A percentile compares a stretch with the other conserved stretches of the same genome.
These are phyloP conservation scores for Microhierax caerulescens DNA, from an alignment of 2,797 vertebrate genomes.

Conservation along the genomic window DNA sequence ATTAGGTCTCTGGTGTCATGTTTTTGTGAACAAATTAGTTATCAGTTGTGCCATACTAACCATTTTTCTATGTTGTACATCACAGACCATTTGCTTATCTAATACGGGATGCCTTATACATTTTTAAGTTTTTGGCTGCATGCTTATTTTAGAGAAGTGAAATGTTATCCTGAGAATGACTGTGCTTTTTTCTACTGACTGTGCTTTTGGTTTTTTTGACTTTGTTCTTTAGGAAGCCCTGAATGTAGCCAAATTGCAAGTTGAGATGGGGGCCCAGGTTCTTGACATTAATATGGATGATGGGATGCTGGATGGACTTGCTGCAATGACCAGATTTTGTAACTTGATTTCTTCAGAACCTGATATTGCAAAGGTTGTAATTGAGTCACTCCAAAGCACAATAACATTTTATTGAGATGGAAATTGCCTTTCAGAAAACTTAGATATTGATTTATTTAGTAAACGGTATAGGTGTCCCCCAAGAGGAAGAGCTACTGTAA, in stretches of 20 bases:
- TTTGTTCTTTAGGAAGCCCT: slow-evolving; percentile 84
- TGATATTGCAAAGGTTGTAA: slow-evolving; percentile 88
- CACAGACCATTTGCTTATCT: neutral
- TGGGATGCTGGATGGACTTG: slow-evolving; percentile 91
- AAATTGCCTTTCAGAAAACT: neutral
- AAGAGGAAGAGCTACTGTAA: neutral
- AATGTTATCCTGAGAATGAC: neutral
- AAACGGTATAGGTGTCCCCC: neutral
- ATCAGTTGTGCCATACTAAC: neutral
- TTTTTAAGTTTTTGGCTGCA: neutral
- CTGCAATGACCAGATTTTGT: slow-evolving; percentile 92
- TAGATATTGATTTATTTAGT: neutral
- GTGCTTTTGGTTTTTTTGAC: neutral
- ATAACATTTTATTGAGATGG: neutral
- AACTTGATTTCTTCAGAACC: slow-evolving; percentile 91
- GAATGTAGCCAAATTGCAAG: slow-evolving; percentile 89
- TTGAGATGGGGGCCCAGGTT: slow-evolving; percentile 96
- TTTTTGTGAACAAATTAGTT: neutral
- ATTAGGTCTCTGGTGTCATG: neutral
- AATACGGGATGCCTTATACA: neutral
- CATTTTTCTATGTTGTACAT: neutral
- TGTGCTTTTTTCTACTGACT: neutral
- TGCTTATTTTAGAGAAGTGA: neutral
- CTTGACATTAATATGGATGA: slow-evolving; percentile 98
- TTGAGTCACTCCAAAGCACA: neutral